Evolutionary conservation across 2,797 vertebrate genomes (phyloP), one percentile per base, ranked within the genome.

Genomic region (Pelochelys cantorii): DNA sequence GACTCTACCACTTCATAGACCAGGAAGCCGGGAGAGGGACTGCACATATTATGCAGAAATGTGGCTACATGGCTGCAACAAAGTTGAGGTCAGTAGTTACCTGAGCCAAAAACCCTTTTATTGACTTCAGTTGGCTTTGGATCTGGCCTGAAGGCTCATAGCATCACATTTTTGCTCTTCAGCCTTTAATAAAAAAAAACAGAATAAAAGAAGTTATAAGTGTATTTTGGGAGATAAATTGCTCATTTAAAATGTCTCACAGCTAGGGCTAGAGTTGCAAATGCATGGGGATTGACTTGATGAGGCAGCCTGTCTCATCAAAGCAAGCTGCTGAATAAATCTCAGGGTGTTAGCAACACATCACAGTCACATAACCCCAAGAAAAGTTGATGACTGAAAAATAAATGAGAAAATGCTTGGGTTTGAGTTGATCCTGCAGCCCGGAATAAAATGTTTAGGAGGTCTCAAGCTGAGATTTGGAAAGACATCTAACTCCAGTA

Each of bases 341-440:
- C 31, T 79, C 5, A 74, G 57, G 12, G 3, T 90, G 52, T 88
- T 92, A 92, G 6, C 68, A 81, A 77, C 2, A 34, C 27, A 89
- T 79, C 71, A 94, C 91, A 78, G 74, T 87, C 86, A 91, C 25
- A 79, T 31, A 86, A 2, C 53, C 62, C 5, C 75, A 94, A 85
- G 77, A 92, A 95, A 86, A 92, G 4, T 29, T 91, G n/a, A 54
- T 25, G 7, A 52, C 84, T 77, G 54, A 89, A 93, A 93, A 94
- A 86, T 48, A 86, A 90, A 80, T 22, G 3, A 18, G 20, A 78
- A 94, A 78, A 7, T 1, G 0, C 12, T 71, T 88, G 37, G 7
- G 2, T 55, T 89, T 23, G 78, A 86, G 68, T 54, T 90, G 86
- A 68, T 84, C 55, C n/a, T 86, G 15, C 62, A 90, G 34, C 57